These are phyloP conservation scores for Entelurus aequoreus DNA, from an alignment of 2,113 vertebrate genomes.

Conservation along the genomic window DNA sequence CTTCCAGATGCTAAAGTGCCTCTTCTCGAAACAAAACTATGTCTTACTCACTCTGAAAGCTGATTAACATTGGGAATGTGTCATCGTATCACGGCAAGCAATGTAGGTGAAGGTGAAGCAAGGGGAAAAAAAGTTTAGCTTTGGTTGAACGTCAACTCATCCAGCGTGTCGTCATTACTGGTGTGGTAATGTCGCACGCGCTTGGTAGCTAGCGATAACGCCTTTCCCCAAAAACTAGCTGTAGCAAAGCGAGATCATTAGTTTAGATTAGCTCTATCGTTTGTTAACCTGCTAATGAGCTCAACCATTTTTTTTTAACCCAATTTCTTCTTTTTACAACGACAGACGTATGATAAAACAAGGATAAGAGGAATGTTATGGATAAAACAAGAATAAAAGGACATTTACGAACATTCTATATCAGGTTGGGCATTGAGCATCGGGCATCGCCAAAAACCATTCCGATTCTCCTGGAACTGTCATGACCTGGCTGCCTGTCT, in stretches of 20 bases:
- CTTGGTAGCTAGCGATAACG: constrained; percentile 47
- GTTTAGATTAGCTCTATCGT: constrained; percentile 61
- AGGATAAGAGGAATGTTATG: neutral
- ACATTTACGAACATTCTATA: neutral
- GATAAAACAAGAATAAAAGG: constrained; percentile 1
- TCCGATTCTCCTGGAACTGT: no score
- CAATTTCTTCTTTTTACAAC: constrained; percentile 12
- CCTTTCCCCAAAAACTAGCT: constrained; percentile 45
- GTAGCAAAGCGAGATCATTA: constrained; percentile 51
- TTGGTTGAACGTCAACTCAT: constrained; percentile 50
- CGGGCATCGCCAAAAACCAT: no score
- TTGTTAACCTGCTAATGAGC: constrained; percentile 29
- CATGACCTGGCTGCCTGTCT: no score
- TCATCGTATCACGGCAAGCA: no score
- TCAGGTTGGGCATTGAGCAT: no score
- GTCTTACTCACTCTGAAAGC: constrained; percentile 9
- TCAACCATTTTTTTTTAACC: constrained; percentile 42
- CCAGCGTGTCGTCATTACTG: constrained; percentile 36
- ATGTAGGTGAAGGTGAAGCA: constrained; percentile 20
- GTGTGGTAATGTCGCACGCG: constrained; percentile 39
- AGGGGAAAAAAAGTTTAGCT: constrained; percentile 17
- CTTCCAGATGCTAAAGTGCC: constrained; percentile 36
- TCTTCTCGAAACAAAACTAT: constrained; percentile 21
- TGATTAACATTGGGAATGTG: constrained; percentile 14
- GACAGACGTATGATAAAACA: constrained; percentile 1